These are phyloP conservation scores for Rhingia campestris DNA, from an alignment of 2,888 invertebrate species.

Conservation along the genomic window DNA sequence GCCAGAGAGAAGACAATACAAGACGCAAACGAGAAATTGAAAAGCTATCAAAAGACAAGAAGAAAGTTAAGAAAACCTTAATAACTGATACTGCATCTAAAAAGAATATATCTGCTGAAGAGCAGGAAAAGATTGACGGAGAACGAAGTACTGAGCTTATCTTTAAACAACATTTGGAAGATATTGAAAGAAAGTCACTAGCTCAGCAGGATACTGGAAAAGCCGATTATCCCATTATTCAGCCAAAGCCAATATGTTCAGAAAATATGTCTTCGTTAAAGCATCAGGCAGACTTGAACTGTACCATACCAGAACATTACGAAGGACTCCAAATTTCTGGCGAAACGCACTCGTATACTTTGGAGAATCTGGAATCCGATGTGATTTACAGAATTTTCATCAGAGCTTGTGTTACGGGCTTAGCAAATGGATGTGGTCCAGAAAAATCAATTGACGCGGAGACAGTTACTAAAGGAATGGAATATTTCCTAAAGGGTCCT, in stretches of 20 bases:
- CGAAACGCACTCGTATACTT: conserved; percentile 73
- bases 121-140: background rate
- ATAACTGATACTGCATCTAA: background rate
- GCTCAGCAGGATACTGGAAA: conserved; percentile 76
- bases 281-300: conserved; percentile 76
- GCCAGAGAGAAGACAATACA: conserved; percentile 33
- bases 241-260: conserved; percentile 74
- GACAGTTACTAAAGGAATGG: conserved; percentile 75
- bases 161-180: conserved; percentile 32
- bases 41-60: background rate
- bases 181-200: conserved; percentile 62
- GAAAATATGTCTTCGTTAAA: conserved; percentile 69
- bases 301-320: conserved; percentile 74
- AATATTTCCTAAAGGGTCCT: conserved; percentile 25
- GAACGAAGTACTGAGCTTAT: background rate
- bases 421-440: conserved; percentile 79
- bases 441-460: conserved; percentile 75
- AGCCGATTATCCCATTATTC: conserved; percentile 71
- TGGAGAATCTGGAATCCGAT: conserved; percentile 75
- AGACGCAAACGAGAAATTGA: conserved; percentile 29
- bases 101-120: background rate
- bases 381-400: conserved; percentile 78
- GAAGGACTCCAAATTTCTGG: conserved; percentile 75
- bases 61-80: background rate
- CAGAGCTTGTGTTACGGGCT: conserved; percentile 78